A percentile compares a stretch with the other conserved stretches of the same genome.
Conservation (phyloP, 2,113 vertebrate genomes). For the Onychostoma macrolepis region DNA sequence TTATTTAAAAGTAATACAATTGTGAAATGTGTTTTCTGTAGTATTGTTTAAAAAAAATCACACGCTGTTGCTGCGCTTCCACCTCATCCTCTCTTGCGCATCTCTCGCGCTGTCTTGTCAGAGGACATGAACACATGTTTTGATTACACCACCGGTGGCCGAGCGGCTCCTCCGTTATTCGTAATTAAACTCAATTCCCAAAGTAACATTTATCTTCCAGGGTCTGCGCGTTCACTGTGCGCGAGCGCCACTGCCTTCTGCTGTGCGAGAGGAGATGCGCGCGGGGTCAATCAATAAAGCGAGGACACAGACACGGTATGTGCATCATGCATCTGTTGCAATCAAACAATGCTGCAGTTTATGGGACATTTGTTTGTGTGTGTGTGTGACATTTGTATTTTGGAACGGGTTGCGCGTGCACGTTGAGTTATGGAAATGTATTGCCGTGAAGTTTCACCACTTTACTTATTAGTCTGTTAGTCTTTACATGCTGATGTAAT, state of each 20-base stretch:
- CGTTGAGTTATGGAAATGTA: not conserved
- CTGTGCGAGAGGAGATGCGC: constrained; percentile 73
- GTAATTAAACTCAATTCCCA: constrained; percentile 87
- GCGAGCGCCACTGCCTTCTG: constrained; percentile 79
- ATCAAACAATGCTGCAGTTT: constrained; percentile 38
- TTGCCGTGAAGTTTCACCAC: not conserved
- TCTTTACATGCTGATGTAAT: not conserved
- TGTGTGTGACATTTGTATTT: constrained; percentile 10
- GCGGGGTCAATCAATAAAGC: constrained; percentile 86
- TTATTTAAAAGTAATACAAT: not conserved
- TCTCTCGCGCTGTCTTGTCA: constrained; percentile 47
- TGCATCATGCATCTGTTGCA: constrained; percentile 50
- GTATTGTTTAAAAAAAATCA: not conserved
- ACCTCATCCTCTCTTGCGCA: not conserved
- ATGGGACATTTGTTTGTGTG: not conserved
- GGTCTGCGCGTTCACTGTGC: constrained; percentile 73
- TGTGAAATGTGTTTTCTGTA: not conserved
- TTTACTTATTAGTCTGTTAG: not conserved
- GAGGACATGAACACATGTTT: constrained; percentile 68
- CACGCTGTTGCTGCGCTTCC: constrained; percentile 1
- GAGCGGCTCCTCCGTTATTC: constrained; percentile 78
- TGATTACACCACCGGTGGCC: constrained; percentile 71
- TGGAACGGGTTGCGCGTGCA: not conserved
- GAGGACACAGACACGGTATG: constrained; percentile 81
- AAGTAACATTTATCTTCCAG: constrained; percentile 87